phyloP scores from a whole-genome alignment of 1,140 invertebrate genomes.

The Leptopilina clavipes region DNA sequence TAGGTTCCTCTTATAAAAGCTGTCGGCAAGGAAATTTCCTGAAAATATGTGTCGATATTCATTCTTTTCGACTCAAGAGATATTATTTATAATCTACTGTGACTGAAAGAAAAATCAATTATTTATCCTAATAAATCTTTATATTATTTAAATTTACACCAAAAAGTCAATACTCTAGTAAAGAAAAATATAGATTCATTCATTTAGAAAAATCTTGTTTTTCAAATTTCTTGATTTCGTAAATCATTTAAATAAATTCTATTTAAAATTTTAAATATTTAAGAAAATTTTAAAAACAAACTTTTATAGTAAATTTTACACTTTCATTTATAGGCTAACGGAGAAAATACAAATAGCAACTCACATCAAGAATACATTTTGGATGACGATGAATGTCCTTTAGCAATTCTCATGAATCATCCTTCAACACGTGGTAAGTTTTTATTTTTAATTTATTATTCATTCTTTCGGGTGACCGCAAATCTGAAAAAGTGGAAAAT shows the following conservation, averaged over 20 bases:
- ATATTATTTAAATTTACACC: too few relatives aligned
- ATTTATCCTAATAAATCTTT: too few relatives aligned
- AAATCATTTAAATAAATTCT: too few relatives aligned
- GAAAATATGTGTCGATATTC: background rate
- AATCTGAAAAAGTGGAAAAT: background rate
- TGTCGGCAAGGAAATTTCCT: constrained; percentile 10
- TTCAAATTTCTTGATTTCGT: too few relatives aligned
- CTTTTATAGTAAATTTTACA: background rate
- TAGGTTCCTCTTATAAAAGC: constrained; percentile 15
- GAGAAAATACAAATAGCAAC: constrained; percentile 77
- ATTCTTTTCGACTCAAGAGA: background rate
- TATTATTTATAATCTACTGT: too few relatives aligned
- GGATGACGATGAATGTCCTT: constrained; percentile 97
- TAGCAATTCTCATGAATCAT: constrained; percentile 95
- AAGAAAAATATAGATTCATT: too few relatives aligned
- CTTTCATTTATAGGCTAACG: constrained; percentile 78
- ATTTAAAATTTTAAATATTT: too few relatives aligned
- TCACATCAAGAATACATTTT: constrained; percentile 89
- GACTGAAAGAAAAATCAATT: too few relatives aligned
- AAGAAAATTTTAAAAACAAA: background rate
- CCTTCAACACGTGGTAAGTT: constrained; percentile 87
- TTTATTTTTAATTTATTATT: background rate
- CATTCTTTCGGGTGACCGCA: background rate
- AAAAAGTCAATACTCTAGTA: too few relatives aligned
- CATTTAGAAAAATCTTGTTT: too few relatives aligned